Conservation (phyloP, 92 coral and sea anemone genomes). For the Epizoanthus stellaris region DNA sequence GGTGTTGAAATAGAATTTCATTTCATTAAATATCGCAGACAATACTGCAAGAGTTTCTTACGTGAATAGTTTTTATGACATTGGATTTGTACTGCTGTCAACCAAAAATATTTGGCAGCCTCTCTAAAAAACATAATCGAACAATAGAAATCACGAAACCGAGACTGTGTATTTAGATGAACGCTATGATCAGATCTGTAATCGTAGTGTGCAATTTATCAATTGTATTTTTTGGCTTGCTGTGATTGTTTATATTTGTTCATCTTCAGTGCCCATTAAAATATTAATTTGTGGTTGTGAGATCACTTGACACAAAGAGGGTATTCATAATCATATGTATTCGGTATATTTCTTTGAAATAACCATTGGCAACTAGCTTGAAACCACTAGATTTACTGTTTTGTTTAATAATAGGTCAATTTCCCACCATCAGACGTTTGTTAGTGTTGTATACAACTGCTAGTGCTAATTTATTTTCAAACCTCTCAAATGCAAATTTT, state of each 20-base stretch:
- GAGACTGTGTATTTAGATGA: not conserved
- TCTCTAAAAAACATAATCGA: not conserved
- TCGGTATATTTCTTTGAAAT: too few species aligned
- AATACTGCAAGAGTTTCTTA: not conserved
- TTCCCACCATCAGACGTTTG: too few species aligned
- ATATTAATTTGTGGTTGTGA: not conserved
- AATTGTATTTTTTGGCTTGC: conserved; percentile 10
- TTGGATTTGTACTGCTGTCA: not conserved
- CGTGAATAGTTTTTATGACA: not conserved
- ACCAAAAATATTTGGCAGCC: not conserved
- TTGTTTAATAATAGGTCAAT: too few species aligned
- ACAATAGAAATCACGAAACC: conserved; percentile 15
- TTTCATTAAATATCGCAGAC: not conserved
- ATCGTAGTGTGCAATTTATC: conserved; percentile 7
- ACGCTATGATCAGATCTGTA: not conserved
- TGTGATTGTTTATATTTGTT: conserved; percentile 3
- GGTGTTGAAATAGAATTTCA: not conserved
- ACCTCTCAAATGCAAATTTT: too few species aligned
- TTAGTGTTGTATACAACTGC: too few species aligned
- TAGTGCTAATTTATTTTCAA: too few species aligned
- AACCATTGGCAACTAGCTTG: too few species aligned
- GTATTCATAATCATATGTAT: too few species aligned
- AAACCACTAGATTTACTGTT: too few species aligned
- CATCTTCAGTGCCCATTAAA: not conserved
- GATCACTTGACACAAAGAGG: too few species aligned